Percentiles rank a stretch among this genome's conserved stretches.
Conservation (phyloP, 2,888 invertebrate species). For the Ectropis crepuscularia region DNA sequence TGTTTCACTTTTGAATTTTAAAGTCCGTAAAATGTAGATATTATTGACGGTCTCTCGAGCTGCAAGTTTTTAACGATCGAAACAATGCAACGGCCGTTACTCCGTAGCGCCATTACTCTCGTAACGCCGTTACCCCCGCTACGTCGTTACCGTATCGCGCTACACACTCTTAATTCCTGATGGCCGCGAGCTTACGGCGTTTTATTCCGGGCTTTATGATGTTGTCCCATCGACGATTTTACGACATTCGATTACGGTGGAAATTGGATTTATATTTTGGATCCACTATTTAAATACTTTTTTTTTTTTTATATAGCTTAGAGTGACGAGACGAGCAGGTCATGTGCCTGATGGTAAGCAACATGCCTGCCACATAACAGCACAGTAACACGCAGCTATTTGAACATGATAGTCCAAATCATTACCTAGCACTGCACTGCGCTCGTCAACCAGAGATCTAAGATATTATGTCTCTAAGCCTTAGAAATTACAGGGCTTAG, state of each 20-base stretch:
- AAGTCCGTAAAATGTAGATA: slow-evolving; percentile 12
- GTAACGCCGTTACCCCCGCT: too few relatives aligned
- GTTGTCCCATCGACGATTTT: slow-evolving; percentile 34
- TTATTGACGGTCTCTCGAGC: slow-evolving; percentile 16
- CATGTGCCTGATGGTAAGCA: too few relatives aligned
- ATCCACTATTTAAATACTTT: background rate
- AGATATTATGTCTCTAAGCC: too few relatives aligned
- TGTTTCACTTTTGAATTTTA: background rate
- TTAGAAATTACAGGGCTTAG: too few relatives aligned
- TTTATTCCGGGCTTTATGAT: slow-evolving; percentile 34
- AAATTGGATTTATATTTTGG: background rate
- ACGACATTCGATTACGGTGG: slow-evolving; percentile 19
- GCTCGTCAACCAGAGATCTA: too few relatives aligned
- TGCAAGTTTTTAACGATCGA: slow-evolving; percentile 30
- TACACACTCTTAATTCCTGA: slow-evolving; percentile 38
- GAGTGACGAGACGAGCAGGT: too few relatives aligned
- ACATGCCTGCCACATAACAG: too few relatives aligned
- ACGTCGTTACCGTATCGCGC: slow-evolving; percentile 29
- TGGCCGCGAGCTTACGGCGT: slow-evolving; percentile 18
- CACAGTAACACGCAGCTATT: too few relatives aligned
- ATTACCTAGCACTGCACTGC: too few relatives aligned
- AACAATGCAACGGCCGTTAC: slow-evolving; percentile 32
- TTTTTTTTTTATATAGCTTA: too few relatives aligned
- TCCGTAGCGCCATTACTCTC: slow-evolving; percentile 14
- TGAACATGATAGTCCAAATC: too few relatives aligned